These are phyloP conservation scores for Tenthredo mesomela DNA, from an alignment of 2,888 invertebrate genomes.

Conservation along the genomic window DNA sequence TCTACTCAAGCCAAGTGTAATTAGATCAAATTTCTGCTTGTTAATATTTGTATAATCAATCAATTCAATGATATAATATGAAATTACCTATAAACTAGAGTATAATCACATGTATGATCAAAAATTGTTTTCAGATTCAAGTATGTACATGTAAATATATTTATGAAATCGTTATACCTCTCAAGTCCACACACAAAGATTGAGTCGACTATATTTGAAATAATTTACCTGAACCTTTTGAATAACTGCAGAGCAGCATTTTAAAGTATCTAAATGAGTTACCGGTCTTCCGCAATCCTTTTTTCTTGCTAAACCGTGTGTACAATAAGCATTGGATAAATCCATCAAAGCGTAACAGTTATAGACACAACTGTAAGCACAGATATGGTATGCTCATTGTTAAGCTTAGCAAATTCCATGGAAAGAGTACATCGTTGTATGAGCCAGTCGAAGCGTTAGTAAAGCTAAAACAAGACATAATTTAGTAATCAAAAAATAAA, in stretches of 20 bases:
- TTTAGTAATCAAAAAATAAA: constrained; percentile 45
- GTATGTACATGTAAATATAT: background rate
- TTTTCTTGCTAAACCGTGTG: constrained; percentile 14
- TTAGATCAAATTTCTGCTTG: too few species aligned
- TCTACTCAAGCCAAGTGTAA: constrained; percentile 13
- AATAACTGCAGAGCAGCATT: constrained; percentile 9
- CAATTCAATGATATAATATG: too few species aligned
- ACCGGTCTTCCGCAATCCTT: constrained; percentile 36
- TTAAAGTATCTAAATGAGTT: background rate
- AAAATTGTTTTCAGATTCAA: too few species aligned
- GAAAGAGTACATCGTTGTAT: constrained; percentile 20
- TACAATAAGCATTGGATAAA: constrained; percentile 42
- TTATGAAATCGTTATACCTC: constrained; percentile 16
- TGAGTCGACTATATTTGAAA: constrained; percentile 7
- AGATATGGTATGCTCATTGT: constrained; percentile 24
- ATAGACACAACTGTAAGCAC: constrained; percentile 41
- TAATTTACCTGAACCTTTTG: constrained; percentile 44
- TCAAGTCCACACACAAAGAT: background rate
- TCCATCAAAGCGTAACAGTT: constrained; percentile 28
- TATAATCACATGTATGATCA: too few species aligned
- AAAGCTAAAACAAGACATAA: constrained; percentile 52
- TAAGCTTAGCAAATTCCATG: constrained; percentile 42
- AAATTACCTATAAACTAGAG: background rate
- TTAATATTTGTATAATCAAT: too few species aligned
- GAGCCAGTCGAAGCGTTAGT: constrained; percentile 42